These are phyloP conservation scores for Dendrolimus kikuchii DNA, from an alignment of 1,140 invertebrate species.

Conservation along the genomic window DNA sequence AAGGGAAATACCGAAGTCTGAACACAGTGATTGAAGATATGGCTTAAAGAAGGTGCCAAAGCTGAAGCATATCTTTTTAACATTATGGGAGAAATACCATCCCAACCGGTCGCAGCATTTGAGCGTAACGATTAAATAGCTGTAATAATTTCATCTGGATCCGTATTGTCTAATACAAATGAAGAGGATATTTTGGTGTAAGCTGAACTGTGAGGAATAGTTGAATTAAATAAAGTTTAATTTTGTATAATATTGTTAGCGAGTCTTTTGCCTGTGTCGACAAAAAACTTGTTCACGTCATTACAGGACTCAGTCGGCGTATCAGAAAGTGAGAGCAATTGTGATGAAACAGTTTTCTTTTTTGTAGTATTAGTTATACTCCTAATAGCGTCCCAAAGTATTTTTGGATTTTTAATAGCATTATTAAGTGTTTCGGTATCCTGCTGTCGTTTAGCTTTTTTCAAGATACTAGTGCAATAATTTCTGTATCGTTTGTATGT, in stretches of 20 bases:
- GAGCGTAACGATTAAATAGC: no score
- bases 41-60: conserved; percentile 1
- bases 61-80: background rate
- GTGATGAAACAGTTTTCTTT: background rate
- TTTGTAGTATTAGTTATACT: conserved; percentile 3
- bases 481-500: no score
- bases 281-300: conserved; percentile 4
- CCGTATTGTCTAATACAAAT: background rate
- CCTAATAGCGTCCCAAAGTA: conserved; percentile 2
- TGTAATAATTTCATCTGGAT: no score
- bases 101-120: no score
- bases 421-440: background rate
- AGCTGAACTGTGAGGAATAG: no score
- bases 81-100: background rate
- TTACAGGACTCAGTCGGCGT: conserved; percentile 3
- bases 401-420: conserved; percentile 1
- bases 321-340: background rate
- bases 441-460: no score
- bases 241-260: conserved; percentile 3
- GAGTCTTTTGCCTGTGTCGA: conserved; percentile 5
- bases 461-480: no score
- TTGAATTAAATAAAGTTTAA: background rate
- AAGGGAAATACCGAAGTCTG: background rate
- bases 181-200: background rate
- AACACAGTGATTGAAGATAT: conserved; percentile 5